Base-by-base conservation (phyloP, 2,888 invertebrate species). In the Syritta pipiens region DNA sequence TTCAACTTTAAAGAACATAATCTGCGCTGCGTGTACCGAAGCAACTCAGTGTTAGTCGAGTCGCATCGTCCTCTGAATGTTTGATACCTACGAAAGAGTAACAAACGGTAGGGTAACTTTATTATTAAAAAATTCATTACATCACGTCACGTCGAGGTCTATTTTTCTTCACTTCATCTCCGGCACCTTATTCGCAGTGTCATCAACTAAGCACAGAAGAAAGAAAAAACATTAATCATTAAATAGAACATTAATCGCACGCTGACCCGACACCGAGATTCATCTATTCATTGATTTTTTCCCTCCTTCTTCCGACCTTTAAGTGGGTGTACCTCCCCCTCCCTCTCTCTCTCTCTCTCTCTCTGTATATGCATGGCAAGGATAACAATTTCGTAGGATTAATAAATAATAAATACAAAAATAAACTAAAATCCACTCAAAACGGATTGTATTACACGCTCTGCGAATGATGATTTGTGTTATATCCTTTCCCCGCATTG, bases 201-300 rank as follows among this genome's bases (percentile, higher is more conserved):
- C 57, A 49, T 57, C 67, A 42, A 10, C 32, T 19, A 28, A 40
- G 12, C 9, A 7, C 12, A 19, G 42, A 49, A 35, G 51, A 44
- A 46, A 22, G 51, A 59, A 12, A 46, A 60, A 28, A 19, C 60
- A 69, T 60, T 69, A 60, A 60, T 69, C 69, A 69, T 69, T 60
- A 28, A 46, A 35, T 14, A 46, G 28, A 53, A 37, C 46, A 60
- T 69, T 69, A 69, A 60, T 14, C 53, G 60, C 44, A 60, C 60
- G 60, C 44, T 69, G 69, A 60, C 60, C 59, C 35, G 49, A 28
- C 32, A n/a, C 24, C 7, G 17, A 32, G 35, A 51, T 51, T 51
- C 35, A 37, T n/a, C 19, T 14, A 14, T 10, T 32, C 10, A 12
- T 46, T 22, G 44, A 3, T 22, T 24, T 14, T 14, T 37, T 14